A percentile compares a stretch with the other conserved stretches of the same genome.
Evolutionary conservation across 2,888 invertebrate genomes (phyloP).

Genomic region (Leptinotarsa rubiginosa): DNA sequence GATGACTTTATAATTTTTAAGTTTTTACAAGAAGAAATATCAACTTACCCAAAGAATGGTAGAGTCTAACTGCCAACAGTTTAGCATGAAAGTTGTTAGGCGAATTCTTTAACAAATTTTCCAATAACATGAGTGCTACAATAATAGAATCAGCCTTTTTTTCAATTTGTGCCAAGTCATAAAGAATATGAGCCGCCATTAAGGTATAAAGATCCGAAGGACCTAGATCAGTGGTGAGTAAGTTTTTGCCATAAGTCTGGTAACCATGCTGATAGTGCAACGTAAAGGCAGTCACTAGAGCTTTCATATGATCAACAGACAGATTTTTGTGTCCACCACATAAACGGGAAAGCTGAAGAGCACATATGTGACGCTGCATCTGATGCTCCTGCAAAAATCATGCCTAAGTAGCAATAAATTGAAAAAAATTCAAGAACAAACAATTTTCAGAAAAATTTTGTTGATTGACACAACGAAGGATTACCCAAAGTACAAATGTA

Average conservation of each 20-base stretch:
- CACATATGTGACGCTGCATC: slow-evolving; percentile 86
- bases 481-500: too few relatives aligned
- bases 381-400: slow-evolving; percentile 71
- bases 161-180: slow-evolving; percentile 69
- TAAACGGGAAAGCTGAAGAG: slow-evolving; percentile 79
- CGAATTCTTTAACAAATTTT: slow-evolving; percentile 80
- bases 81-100: slow-evolving; percentile 92
- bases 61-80: slow-evolving; percentile 83
- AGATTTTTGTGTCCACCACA: slow-evolving; percentile 76
- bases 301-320: slow-evolving; percentile 69
- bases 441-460: not conserved
- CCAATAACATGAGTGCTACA: slow-evolving; percentile 77
- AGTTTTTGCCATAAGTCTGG: slow-evolving; percentile 69
- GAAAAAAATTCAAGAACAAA: not conserved
- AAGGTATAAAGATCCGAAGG: slow-evolving; percentile 85
- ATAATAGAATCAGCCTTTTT: slow-evolving; percentile 71
- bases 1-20: too few relatives aligned
- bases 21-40: not conserved
- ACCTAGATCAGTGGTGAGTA: slow-evolving; percentile 78
- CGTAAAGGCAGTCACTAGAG: slow-evolving; percentile 73
- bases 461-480: too few relatives aligned
- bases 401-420: too few relatives aligned
- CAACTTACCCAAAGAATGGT: slow-evolving; percentile 76
- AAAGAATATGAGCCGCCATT: slow-evolving; percentile 80
- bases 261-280: slow-evolving; percentile 76